Conservation (phyloP, 2,113 vertebrate species). For the Amblyornis subalaris region DNA sequence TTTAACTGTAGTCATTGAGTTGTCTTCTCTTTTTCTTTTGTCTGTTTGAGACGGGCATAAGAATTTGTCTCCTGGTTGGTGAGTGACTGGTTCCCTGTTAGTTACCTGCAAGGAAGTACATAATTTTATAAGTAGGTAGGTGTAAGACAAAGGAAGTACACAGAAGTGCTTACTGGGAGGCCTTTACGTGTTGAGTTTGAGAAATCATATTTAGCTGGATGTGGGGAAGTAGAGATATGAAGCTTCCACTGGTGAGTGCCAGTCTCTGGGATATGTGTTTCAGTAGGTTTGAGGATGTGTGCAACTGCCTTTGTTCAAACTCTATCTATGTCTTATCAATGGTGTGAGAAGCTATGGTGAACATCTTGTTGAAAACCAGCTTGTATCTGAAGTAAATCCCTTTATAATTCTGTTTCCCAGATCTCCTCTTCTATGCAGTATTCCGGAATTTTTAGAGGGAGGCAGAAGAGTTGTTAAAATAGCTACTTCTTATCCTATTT, state of each 20-base stretch:
- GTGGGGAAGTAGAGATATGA: background rate
- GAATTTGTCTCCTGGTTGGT: background rate
- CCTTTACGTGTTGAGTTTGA: background rate
- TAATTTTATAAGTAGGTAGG: background rate
- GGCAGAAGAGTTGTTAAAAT: background rate
- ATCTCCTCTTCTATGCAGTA: background rate
- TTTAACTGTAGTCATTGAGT: background rate
- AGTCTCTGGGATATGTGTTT: background rate
- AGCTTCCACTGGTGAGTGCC: background rate
- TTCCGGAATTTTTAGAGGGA: background rate
- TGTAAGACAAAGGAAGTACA: background rate
- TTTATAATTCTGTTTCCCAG: background rate
- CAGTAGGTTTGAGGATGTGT: background rate
- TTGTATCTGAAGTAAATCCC: background rate
- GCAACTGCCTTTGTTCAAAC: background rate
- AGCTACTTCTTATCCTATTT: background rate
- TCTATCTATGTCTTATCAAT: rapidly evolving
- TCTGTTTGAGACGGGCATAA: background rate
- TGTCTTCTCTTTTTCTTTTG: background rate
- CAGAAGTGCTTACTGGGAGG: background rate
- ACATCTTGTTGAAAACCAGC: background rate
- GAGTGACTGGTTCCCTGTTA: background rate
- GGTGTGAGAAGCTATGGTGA: background rate
- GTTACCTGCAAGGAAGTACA: background rate
- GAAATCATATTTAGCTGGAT: background rate